Conservation (phyloP, 2,797 vertebrate species). For the Enteromius anoplus region DNA sequence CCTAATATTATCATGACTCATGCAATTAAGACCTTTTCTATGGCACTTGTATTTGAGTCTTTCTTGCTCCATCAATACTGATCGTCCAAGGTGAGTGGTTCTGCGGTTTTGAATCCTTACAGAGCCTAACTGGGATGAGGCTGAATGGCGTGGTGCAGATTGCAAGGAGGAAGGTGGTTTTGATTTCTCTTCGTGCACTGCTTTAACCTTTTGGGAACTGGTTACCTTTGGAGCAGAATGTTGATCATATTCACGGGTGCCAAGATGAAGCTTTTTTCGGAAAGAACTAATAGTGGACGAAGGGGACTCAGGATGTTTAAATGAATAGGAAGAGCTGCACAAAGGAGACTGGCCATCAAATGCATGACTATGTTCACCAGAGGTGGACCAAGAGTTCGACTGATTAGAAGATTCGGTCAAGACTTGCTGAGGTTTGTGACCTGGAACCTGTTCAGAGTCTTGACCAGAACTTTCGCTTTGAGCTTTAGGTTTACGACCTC, state of each 20-base stretch:
- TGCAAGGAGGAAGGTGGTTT: conserved; percentile 70
- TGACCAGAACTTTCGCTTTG: conserved; percentile 57
- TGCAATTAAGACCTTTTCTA: conserved; percentile 85
- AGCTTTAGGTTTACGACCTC: conserved; percentile 94
- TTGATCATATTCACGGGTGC: conserved; percentile 55
- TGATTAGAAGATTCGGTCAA: conserved; percentile 36
- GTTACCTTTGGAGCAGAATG: conserved; percentile 66
- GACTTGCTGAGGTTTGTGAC: conserved; percentile 32
- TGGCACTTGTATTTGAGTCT: conserved; percentile 91
- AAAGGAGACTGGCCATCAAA: conserved; percentile 43
- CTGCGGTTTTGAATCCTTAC: conserved; percentile 56
- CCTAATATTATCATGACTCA: conserved; percentile 88
- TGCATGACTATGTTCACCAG: conserved; percentile 17
- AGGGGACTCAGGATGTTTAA: conserved; percentile 40
- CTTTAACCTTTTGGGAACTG: conserved; percentile 59
- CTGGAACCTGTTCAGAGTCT: conserved; percentile 46
- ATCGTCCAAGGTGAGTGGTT: conserved; percentile 67
- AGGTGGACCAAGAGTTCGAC: conserved; percentile 10
- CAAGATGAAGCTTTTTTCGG: conserved; percentile 13
- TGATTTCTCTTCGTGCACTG: conserved; percentile 68
- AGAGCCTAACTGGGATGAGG: conserved; percentile 62
- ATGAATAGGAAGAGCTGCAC: conserved; percentile 6
- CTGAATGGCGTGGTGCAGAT: conserved; percentile 79
- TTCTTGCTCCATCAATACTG: conserved; percentile 78
- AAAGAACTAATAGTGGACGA: conserved; percentile 28